phyloP scores from a whole-genome alignment of 2,797 vertebrate genomes.

The Mormyrops attenuatus region DNA sequence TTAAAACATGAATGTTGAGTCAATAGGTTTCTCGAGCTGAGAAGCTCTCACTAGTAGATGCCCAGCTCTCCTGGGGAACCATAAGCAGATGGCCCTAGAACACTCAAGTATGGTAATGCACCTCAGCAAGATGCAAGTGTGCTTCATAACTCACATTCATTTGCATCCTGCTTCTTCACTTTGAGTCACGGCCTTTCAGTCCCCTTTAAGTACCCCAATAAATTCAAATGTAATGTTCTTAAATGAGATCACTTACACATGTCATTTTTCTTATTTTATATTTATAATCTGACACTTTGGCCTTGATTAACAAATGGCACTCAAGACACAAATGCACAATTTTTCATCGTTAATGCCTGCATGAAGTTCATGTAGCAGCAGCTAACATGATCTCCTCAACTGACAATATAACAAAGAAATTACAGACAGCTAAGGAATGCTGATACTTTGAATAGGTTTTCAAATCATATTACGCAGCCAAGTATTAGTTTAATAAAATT shows the following conservation, averaged over 20 bases:
- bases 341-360: slow-evolving; percentile 46
- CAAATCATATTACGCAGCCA: slow-evolving; percentile 29
- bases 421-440: slow-evolving; percentile 36
- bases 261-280: slow-evolving; percentile 67
- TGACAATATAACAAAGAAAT: slow-evolving; percentile 28
- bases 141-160: slow-evolving; percentile 51
- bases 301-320: slow-evolving; percentile 76
- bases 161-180: slow-evolving; percentile 44
- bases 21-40: neutral
- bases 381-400: slow-evolving; percentile 30
- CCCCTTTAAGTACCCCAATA: slow-evolving; percentile 70
- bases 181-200: slow-evolving; percentile 63
- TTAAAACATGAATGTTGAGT: neutral
- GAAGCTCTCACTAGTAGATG: slow-evolving; percentile 13
- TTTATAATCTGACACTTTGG: slow-evolving; percentile 74
- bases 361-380: slow-evolving; percentile 19
- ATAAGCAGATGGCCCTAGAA: slow-evolving; percentile 19
- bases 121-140: slow-evolving; percentile 28
- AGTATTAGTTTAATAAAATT: neutral
- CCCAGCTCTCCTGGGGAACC: slow-evolving; percentile 16
- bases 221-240: slow-evolving; percentile 70
- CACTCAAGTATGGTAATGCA: slow-evolving; percentile 31
- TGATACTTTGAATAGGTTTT: slow-evolving; percentile 25
- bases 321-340: slow-evolving; percentile 53
- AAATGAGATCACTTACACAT: slow-evolving; percentile 76